Evolutionary conservation across 2,888 invertebrate species (phyloP).

Genomic region (Tipula lateralis): DNA sequence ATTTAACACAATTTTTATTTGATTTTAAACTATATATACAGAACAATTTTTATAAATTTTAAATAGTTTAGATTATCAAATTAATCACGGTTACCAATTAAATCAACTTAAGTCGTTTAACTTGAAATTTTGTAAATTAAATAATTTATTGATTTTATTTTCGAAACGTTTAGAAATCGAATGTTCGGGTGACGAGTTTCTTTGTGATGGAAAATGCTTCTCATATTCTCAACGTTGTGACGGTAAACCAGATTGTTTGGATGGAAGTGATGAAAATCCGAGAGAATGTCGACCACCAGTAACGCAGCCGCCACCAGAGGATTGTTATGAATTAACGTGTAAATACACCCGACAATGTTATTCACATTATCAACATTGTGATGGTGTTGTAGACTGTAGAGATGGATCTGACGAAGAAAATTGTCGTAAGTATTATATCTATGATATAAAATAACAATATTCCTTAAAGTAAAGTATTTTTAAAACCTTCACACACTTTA

Average conservation of each 20-base stretch:
- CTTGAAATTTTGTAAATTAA: background rate
- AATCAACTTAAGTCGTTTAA: background rate
- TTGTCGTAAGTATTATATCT: constrained; percentile 49
- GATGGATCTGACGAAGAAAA: constrained; percentile 57
- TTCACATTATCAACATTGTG: constrained; percentile 51
- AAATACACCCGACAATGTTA: constrained; percentile 51
- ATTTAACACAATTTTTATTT: background rate
- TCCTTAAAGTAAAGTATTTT: background rate
- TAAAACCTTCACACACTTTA: background rate
- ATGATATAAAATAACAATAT: background rate
- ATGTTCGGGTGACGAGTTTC: constrained; percentile 50
- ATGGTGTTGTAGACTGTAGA: constrained; percentile 54
- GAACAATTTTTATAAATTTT: background rate
- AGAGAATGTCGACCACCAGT: constrained; percentile 37
- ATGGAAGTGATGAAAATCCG: constrained; percentile 57
- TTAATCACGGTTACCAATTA: background rate
- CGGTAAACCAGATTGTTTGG: constrained; percentile 54
- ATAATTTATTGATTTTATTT: background rate
- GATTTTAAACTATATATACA: too few species aligned
- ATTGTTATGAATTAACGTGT: constrained; percentile 53
- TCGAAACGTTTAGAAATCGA: constrained; percentile 36
- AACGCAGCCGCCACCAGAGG: background rate
- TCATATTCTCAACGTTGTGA: constrained; percentile 60
- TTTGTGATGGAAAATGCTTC: constrained; percentile 59
- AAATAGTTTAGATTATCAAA: background rate